Conservation (phyloP, 35 echinoderm and acorn worm genomes). For the Ophiothrix spiculata region DNA sequence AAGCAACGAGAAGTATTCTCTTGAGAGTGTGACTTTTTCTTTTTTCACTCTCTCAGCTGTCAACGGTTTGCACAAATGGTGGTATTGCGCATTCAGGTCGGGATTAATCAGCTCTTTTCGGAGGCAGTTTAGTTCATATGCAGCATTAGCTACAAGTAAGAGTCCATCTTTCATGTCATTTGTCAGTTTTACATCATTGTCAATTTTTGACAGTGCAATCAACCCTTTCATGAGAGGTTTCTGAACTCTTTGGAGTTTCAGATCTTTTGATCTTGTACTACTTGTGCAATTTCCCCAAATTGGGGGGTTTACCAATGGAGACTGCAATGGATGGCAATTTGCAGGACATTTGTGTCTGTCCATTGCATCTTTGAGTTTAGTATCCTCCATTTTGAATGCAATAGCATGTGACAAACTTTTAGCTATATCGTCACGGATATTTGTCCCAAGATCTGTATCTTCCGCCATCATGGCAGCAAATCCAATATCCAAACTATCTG, state of each 20-base stretch:
- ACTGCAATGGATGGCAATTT: background rate
- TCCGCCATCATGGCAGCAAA: no score
- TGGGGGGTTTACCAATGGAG: constrained; percentile 40
- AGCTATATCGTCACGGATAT: no score
- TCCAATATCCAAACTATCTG: no score
- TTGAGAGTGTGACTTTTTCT: constrained; percentile 35
- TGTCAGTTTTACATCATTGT: background rate
- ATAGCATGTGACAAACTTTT: no score
- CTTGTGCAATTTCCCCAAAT: constrained; percentile 43
- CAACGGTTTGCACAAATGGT: constrained; percentile 27
- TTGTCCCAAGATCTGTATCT: no score
- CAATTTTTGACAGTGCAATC: background rate
- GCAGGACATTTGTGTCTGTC: constrained; percentile 20
- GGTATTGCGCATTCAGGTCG: constrained; percentile 25
- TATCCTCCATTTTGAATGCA: no score
- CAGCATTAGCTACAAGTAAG: constrained; percentile 23
- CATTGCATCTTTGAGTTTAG: no score
- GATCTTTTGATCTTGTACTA: constrained; percentile 23
- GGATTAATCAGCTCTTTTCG: constrained; percentile 47
- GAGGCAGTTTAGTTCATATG: constrained; percentile 34
- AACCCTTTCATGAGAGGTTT: constrained; percentile 51
- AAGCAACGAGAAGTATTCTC: no score
- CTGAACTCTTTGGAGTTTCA: constrained; percentile 40
- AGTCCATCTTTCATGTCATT: constrained; percentile 38
- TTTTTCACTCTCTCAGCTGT: background rate